These are phyloP conservation scores for Micronycteris hirsuta DNA, from an alignment of 2,113 vertebrate species.

Conservation along the genomic window DNA sequence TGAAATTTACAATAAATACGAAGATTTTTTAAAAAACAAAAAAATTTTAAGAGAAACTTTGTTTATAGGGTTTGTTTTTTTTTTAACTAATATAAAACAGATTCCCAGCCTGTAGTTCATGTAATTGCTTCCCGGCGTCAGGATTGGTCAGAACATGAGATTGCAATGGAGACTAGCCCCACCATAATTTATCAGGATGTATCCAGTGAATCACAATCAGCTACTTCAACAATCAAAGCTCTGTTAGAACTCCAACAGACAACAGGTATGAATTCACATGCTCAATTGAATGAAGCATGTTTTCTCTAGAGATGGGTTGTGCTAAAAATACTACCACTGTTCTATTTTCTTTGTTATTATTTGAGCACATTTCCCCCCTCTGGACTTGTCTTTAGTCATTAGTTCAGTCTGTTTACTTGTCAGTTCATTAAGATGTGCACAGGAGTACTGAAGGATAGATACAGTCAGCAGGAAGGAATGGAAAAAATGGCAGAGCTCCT, in stretches of 20 bases:
- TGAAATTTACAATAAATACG: constrained; percentile 61
- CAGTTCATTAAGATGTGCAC: constrained; percentile 19
- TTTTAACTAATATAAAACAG: constrained; percentile 79
- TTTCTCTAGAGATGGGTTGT: constrained; percentile 67
- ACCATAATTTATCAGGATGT: constrained; percentile 97
- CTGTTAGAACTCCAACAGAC: constrained; percentile 97
- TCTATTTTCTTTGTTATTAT: constrained; percentile 50
- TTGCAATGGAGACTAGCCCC: constrained; percentile 92
- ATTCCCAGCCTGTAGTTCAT: constrained; percentile 93
- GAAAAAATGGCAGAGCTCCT: neutral
- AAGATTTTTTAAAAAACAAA: constrained; percentile 9
- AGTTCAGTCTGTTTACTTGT: constrained; percentile 50
- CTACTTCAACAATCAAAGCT: constrained; percentile 97
- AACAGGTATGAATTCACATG: constrained; percentile 84
- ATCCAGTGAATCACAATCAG: constrained; percentile 93
- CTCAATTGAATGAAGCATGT: constrained; percentile 69
- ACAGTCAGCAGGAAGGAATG: neutral
- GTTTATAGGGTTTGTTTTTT: constrained; percentile 72
- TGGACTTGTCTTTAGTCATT: constrained; percentile 54
- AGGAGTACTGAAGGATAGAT: neutral
- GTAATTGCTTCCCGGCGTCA: constrained; percentile 94
- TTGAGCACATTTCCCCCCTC: constrained; percentile 59
- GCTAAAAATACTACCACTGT: constrained; percentile 64
- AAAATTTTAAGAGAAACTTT: constrained; percentile 71
- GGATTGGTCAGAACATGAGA: constrained; percentile 96